A percentile compares a stretch with the other conserved stretches of the same genome.
Evolutionary conservation across 2,797 vertebrate species (phyloP).

Genomic region (Enteromius afrohamiltoni): DNA sequence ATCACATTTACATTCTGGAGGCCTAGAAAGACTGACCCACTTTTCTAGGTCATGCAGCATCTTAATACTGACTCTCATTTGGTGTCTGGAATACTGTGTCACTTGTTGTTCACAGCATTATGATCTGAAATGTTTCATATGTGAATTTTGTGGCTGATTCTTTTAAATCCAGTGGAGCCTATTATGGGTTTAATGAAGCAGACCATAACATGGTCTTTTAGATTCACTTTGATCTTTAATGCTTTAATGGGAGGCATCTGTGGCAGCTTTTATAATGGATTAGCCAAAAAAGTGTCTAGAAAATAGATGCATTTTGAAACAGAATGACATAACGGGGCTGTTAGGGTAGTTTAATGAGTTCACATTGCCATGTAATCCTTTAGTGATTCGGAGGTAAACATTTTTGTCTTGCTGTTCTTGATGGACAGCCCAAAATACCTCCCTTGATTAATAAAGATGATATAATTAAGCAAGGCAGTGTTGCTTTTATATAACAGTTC

Average conservation of each 20-base stretch:
- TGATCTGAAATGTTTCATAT: slow-evolving; percentile 33
- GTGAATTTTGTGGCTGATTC: slow-evolving; percentile 19
- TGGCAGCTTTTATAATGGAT: slow-evolving; percentile 38
- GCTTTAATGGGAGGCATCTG: background rate
- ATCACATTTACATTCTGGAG: slow-evolving; percentile 45
- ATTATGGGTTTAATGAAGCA: slow-evolving; percentile 43
- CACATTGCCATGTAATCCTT: background rate
- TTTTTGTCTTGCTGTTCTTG: background rate
- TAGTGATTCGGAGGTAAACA: background rate
- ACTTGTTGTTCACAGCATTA: slow-evolving; percentile 30
- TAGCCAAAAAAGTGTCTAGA: slow-evolving; percentile 9
- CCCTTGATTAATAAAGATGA: background rate
- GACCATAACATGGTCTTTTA: slow-evolving; percentile 15
- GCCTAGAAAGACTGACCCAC: slow-evolving; percentile 37
- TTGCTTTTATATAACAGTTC: background rate
- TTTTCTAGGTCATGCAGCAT: slow-evolving; percentile 48
- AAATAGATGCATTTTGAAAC: slow-evolving; percentile 10
- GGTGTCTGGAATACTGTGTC: slow-evolving; percentile 40
- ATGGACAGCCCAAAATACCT: background rate
- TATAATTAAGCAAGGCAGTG: background rate
- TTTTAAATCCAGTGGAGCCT: slow-evolving; percentile 11
- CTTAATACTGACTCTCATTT: slow-evolving; percentile 25
- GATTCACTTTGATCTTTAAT: slow-evolving; percentile 33
- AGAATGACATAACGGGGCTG: background rate
- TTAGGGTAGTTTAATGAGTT: background rate